These are phyloP conservation scores for Deroptyus accipitrinus DNA, from an alignment of 2,113 vertebrate genomes.

Conservation along the genomic window DNA sequence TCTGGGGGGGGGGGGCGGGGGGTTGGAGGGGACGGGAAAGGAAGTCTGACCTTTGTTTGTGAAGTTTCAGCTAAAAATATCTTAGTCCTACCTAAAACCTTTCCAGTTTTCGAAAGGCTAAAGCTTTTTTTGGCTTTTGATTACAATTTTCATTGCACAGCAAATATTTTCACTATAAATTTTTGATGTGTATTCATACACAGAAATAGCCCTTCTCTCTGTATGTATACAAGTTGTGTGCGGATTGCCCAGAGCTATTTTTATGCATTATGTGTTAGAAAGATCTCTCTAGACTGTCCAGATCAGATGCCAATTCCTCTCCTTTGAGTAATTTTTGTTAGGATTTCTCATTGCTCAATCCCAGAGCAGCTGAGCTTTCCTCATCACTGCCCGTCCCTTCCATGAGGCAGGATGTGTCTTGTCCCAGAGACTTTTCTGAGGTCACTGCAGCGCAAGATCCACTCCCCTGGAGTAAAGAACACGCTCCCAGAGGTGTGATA, in stretches of 20 bases:
- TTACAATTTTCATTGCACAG: neutral
- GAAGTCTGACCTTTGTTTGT: neutral
- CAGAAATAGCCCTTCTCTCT: neutral
- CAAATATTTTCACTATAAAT: constrained; percentile 11
- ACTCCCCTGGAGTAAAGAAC: neutral
- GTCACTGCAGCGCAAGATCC: fast-evolving
- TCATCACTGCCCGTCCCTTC: neutral
- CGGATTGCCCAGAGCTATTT: constrained; percentile 8
- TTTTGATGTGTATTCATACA: neutral
- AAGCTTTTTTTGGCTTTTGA: neutral
- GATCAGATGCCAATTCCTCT: neutral
- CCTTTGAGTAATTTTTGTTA: neutral
- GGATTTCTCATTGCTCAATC: neutral
- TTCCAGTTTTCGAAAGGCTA: neutral
- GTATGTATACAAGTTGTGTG: neutral
- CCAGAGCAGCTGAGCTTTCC: neutral
- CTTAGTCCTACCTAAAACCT: neutral
- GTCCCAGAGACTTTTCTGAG: neutral
- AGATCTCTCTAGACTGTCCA: neutral
- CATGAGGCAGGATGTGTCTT: fast-evolving
- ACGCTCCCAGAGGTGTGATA: neutral
- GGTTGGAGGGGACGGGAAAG: neutral
- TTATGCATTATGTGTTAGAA: neutral
- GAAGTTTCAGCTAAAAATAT: neutral
- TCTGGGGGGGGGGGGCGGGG: too few relatives aligned